Conservation (phyloP, 1,140 invertebrate genomes). For the Bradynema listronoti region DNA sequence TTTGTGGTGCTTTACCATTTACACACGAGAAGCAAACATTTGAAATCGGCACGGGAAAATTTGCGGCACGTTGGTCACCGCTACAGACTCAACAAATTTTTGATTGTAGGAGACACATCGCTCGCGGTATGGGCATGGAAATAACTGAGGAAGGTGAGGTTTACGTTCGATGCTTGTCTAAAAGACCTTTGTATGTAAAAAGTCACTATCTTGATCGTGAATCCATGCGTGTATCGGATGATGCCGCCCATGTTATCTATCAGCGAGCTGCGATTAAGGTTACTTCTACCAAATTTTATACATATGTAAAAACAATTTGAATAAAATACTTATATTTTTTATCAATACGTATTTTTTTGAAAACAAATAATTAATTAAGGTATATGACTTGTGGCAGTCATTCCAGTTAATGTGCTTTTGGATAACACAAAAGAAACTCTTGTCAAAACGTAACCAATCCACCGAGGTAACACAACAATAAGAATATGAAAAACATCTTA, state of each 20-base stretch:
- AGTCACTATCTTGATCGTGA: constrained; percentile 28
- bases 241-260: constrained; percentile 21
- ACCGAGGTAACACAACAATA: neutral
- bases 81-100: constrained; percentile 22
- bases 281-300: neutral
- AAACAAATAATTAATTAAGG: constrained; percentile 9
- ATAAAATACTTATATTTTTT: no score
- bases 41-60: constrained; percentile 8
- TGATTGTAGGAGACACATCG: constrained; percentile 17
- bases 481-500: neutral
- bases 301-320: no score
- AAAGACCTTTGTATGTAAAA: constrained; percentile 20
- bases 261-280: constrained; percentile 31
- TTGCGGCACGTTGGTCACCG: constrained; percentile 3
- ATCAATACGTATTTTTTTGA: neutral
- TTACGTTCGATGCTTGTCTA: constrained; percentile 14
- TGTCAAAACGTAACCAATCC: constrained; percentile 2
- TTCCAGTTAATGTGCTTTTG: constrained; percentile 27
- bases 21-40: constrained; percentile 1
- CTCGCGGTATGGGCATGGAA: constrained; percentile 17
- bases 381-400: constrained; percentile 28
- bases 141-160: constrained; percentile 24
- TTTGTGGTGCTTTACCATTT: constrained; percentile 2
- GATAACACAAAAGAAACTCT: constrained; percentile 8
- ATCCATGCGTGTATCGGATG: constrained; percentile 18